A percentile compares a stretch with the other conserved stretches of the same genome.
phyloP scores from a whole-genome alignment of 2,113 vertebrate genomes.

The Phyllostomus discolor region DNA sequence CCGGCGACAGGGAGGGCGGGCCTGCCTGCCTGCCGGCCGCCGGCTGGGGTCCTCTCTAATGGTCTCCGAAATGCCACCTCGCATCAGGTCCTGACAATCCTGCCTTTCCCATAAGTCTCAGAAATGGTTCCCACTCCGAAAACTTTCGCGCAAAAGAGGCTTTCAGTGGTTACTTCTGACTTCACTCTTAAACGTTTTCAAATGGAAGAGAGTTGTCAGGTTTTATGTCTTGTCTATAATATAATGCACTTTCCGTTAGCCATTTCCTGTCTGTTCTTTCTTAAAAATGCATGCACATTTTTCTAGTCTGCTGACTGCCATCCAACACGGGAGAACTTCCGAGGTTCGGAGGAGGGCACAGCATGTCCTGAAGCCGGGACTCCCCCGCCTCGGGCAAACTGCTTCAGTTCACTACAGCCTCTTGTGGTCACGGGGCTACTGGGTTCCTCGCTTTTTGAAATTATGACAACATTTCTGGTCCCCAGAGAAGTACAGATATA shows the following conservation, averaged over 20 bases:
- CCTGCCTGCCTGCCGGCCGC: background rate
- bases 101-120: background rate
- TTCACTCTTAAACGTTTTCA: background rate
- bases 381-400: background rate
- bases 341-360: fast-evolving
- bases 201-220: background rate
- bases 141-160: background rate
- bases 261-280: background rate
- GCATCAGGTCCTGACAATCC: background rate
- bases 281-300: background rate
- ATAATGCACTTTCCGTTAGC: background rate
- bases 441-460: background rate
- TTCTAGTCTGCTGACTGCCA: background rate
- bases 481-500: background rate
- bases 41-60: background rate
- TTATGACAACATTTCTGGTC: background rate
- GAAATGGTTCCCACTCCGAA: slow-evolving; percentile 13
- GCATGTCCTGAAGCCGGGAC: fast-evolving
- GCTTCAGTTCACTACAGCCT: background rate
- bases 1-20: background rate
- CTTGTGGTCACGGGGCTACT: background rate
- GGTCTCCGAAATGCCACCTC: background rate
- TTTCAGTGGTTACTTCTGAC: slow-evolving; percentile 14
- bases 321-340: background rate
- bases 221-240: background rate